These are phyloP conservation scores for Dicyema japonicum DNA, from an alignment of 1,140 invertebrate genomes.

Conservation along the genomic window DNA sequence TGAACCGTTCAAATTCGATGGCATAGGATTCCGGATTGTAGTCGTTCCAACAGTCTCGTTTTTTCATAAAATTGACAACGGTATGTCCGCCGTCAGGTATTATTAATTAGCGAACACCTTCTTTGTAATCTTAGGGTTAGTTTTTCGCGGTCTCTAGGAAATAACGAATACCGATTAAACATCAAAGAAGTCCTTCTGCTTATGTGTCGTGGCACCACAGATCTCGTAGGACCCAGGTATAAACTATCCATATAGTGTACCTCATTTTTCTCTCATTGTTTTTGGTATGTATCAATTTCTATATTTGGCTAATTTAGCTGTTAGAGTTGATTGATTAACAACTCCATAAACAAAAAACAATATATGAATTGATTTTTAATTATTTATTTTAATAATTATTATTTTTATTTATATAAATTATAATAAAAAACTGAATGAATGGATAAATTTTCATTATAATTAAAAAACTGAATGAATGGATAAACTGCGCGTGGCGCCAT, in stretches of 20 bases:
- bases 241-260: constrained; percentile 35
- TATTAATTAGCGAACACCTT: constrained; percentile 61
- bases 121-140: constrained; percentile 46
- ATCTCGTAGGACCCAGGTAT: constrained; percentile 88
- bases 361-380: too few relatives aligned
- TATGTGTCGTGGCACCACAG: constrained; percentile 80
- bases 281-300: constrained; percentile 40
- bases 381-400: too few relatives aligned
- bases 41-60: constrained; percentile 82
- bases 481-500: too few relatives aligned
- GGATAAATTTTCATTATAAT: too few relatives aligned
- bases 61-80: constrained; percentile 29
- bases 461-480: too few relatives aligned
- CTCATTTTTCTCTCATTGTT: constrained; percentile 38
- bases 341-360: too few relatives aligned
- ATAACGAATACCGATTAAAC: constrained; percentile 6
- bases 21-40: constrained; percentile 54
- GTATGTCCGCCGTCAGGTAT: constrained; percentile 33
- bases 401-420: too few relatives aligned
- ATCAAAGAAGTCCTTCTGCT: constrained; percentile 81
- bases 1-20: constrained; percentile 54
- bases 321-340: too few relatives aligned
- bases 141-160: constrained; percentile 40
- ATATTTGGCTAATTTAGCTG: too few relatives aligned
- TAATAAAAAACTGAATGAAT: too few relatives aligned